Base-by-base conservation (phyloP, 2,888 invertebrate species). In the Agrenia bidenticulata region DNA sequence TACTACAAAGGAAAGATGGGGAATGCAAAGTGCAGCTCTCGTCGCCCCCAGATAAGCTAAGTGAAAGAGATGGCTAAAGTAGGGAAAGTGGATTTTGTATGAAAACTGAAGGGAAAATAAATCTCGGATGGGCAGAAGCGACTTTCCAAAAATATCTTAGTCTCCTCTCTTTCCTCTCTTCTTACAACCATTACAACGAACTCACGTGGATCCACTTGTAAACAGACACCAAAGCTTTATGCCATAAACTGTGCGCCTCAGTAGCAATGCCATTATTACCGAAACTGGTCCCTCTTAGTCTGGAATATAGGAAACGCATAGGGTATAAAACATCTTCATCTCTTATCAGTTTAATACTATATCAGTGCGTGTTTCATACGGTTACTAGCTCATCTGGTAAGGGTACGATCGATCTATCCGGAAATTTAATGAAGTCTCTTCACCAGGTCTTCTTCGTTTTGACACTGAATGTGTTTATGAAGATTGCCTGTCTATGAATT, bases 101-200 rank as follows among this genome's bases (percentile, higher is more conserved):
- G 41, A 41, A 41, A 39, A 54, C 26, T 54, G 54, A 57, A 57
- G 27, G 37, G 39, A 41, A 57, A 41, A 57, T 57, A 57, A 57
- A 57, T 57, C 56, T 57, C 37, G 41, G 51, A 21, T 19, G 19
- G 27, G 55, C 7, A n/a, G 24, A 15, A 26, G 19, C 19, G n/a
- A 45, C 45, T 17, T 45, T 45, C 4, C 15, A 5, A 45, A 15
- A 45, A 45, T 45, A 45, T 45, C 2, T 17, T 19, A 45, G 45
- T 45, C 4, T 45, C 15, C 45, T 45, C 7, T 19, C 4, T 19
- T 19, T 7, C 45, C 45, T 45, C 21, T 9, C 45, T 15, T 45
- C 45, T 39, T 13, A 39, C 39, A 9, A 13, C 9, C 11, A 39
- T 13, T n/a, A n/a, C n/a, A n/a, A n/a, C n/a, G n/a, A n/a, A n/a